Evolutionary conservation across 2,113 vertebrate genomes (phyloP), one percentile per base, ranked within the genome.

Genomic region (Triplophysa siluroides): DNA sequence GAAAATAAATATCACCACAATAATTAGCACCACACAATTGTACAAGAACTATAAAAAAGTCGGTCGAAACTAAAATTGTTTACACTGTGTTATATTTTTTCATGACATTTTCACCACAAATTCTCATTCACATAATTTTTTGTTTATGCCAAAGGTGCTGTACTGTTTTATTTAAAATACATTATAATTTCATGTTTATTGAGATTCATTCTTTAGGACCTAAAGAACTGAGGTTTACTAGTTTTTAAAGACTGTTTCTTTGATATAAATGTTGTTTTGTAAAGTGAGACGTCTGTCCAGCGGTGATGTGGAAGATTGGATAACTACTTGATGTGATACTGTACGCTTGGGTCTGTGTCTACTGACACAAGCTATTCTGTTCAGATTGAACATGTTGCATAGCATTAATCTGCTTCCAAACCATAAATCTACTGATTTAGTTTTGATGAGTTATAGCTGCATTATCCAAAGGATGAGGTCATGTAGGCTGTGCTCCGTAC

Each of bases 281-380:
- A 41, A 58, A 52, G 54, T 26, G 50, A 64, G 24, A 45, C 12
- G 47, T 6, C 41, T 45, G 54, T 69, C 50, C 45, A 45, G 38
- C 58, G 63, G 19, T 54, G 74, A 67, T 78, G 74, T 54, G 74
- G 41, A 75, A 76, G 83, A 78, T 84, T 70, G 79, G 81, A 81
- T 84, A 84, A 78, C 79, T 78, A 64, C 10, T 29, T 71, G 56
- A 65, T 69, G 79, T 33, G 56, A 78, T 81, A 78, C 78, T 29
- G 63, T 64, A 78, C 11, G 18, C 69, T 23, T 74, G 45, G 5
- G 23, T 80, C 47, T 5, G 79, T 75, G 69, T 84, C 79, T 75
- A 58, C 69, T 81, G 47, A 81, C 58, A 47, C 16, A 47, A 58
- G 38, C 2, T 41, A 4, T 41, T 78, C 63, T 68, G 47, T 65